These are phyloP conservation scores for Tenthredo livida DNA, from an alignment of 2,888 invertebrate species.

Conservation along the genomic window DNA sequence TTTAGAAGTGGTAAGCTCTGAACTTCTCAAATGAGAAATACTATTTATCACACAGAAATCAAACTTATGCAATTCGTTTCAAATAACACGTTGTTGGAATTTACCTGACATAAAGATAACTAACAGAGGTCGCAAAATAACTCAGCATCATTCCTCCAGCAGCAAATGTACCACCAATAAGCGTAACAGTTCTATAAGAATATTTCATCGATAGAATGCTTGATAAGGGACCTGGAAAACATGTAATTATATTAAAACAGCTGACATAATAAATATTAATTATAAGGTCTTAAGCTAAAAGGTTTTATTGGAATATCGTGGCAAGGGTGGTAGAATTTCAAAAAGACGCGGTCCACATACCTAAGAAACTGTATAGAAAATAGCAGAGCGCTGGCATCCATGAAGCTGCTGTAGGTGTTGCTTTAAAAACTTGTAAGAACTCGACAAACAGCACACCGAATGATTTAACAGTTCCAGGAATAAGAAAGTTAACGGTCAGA, in stretches of 20 bases:
- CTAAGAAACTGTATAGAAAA: conserved; percentile 92
- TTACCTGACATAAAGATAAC: conserved; percentile 89
- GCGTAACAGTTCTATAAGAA: conserved; percentile 90
- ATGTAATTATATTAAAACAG: conserved; percentile 35
- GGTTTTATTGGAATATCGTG: background rate
- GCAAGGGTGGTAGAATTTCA: background rate
- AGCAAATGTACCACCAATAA: conserved; percentile 90
- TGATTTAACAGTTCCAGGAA: conserved; percentile 93
- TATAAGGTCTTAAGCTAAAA: background rate
- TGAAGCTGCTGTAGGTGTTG: conserved; percentile 87
- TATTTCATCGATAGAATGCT: conserved; percentile 91
- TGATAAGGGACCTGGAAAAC: conserved; percentile 88
- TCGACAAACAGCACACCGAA: conserved; percentile 93
- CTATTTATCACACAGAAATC: background rate
- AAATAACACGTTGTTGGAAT: conserved; percentile 58
- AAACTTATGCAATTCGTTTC: background rate
- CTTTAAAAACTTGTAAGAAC: conserved; percentile 89
- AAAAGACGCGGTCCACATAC: conserved; percentile 78
- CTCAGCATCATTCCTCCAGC: conserved; percentile 92
- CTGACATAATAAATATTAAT: background rate
- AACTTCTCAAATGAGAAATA: conserved; percentile 35
- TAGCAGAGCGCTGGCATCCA: conserved; percentile 93
- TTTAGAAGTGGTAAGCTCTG: background rate
- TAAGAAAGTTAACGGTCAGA: conserved; percentile 89
- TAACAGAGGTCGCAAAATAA: conserved; percentile 88